Percentiles rank a stretch among this genome's conserved stretches.
phyloP scores from a whole-genome alignment of 2,113 vertebrate genomes.

The Zootoca vivipara region DNA sequence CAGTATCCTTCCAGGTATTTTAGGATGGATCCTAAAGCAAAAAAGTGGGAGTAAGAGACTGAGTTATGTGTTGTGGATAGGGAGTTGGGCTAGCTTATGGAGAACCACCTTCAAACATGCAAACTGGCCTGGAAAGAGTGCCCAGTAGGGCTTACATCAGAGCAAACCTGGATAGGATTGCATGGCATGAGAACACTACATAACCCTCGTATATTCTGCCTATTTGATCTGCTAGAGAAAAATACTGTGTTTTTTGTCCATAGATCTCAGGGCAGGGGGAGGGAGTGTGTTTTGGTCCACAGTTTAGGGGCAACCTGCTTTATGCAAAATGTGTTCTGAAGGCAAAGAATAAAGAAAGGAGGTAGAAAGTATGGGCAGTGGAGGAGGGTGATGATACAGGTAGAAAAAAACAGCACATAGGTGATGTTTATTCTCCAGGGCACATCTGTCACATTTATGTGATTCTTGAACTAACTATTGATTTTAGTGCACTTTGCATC shows the following conservation, averaged over 20 bases:
- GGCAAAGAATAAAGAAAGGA: not conserved
- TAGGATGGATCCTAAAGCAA: not conserved
- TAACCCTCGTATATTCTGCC: not conserved
- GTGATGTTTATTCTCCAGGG: not conserved
- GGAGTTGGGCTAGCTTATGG: not conserved
- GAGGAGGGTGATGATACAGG: not conserved
- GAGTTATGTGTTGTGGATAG: not conserved
- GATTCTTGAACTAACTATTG: not conserved
- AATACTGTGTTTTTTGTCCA: not conserved
- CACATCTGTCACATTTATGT: not conserved
- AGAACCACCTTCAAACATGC: not conserved
- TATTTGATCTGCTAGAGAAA: not conserved
- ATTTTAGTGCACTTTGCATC: not conserved
- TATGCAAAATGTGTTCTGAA: not conserved
- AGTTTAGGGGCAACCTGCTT: not conserved
- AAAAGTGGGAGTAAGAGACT: not conserved
- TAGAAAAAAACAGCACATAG: not conserved
- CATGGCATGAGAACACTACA: not conserved
- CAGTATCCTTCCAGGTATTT: not conserved
- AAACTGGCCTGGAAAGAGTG: not conserved
- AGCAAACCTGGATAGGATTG: too few relatives aligned
- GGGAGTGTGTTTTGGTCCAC: too few relatives aligned
- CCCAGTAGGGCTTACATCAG: not conserved
- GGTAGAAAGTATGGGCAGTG: not conserved
- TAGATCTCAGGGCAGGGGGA: not conserved